Conservation (phyloP, 2,797 vertebrate genomes). For the Tolypeutes matacus region DNA sequence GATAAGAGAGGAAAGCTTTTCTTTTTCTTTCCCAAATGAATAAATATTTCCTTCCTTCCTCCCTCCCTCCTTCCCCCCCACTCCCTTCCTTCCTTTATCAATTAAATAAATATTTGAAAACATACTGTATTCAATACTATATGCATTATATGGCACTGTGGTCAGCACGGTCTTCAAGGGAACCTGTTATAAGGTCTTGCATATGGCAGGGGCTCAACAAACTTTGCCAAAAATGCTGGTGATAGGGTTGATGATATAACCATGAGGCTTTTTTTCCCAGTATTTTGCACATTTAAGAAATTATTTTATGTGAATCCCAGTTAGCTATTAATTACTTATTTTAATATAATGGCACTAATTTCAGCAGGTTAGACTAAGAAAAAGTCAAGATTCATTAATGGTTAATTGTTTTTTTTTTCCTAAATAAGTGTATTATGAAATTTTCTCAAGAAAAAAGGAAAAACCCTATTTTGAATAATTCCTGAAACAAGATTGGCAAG, state of each 20-base stretch:
- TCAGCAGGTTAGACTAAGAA: conserved; percentile 79
- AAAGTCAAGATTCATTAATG: conserved; percentile 76
- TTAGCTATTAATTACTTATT: conserved; percentile 84
- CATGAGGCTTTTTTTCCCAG: neutral
- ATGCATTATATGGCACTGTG: neutral
- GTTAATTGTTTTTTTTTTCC: conserved; percentile 55
- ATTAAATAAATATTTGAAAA: neutral
- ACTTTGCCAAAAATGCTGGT: neutral
- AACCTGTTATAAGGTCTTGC: neutral
- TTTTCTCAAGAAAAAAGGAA: conserved; percentile 31
- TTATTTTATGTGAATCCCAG: conserved; percentile 72
- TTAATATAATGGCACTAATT: conserved; percentile 78
- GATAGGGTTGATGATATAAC: neutral
- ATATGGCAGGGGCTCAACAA: neutral
- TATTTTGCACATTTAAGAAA: conserved; percentile 53
- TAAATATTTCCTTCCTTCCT: no score
- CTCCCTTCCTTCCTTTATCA: neutral
- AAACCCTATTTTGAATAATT: neutral
- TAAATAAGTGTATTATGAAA: conserved; percentile 65
- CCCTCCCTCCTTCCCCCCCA: neutral
- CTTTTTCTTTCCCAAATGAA: neutral
- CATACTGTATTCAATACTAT: neutral
- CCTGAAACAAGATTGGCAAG: neutral
- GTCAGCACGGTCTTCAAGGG: neutral
- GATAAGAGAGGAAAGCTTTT: neutral